Percentiles rank a stretch among this genome's conserved stretches.
phyloP scores from a whole-genome alignment of 53 echinoderm and acorn worm species.

The Temnopleurus reevesii region DNA sequence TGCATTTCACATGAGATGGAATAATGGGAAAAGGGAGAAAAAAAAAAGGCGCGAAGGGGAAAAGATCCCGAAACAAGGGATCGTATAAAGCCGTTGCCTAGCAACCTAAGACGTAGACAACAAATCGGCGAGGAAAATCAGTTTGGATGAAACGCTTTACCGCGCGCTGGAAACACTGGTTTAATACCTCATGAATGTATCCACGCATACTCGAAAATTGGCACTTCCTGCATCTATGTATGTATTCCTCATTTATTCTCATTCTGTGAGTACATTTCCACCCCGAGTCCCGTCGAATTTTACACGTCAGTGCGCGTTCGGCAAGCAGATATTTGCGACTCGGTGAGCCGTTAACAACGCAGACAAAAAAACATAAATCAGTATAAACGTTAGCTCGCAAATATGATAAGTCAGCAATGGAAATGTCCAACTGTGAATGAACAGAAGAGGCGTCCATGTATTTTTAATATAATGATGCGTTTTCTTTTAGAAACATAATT shows the following conservation, averaged over 20 bases:
- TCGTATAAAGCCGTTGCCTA: slow-evolving; percentile 20
- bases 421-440: too few species aligned
- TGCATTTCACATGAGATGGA: slow-evolving; percentile 7
- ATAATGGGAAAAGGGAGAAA: neutral
- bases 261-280: neutral
- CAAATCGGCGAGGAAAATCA: slow-evolving; percentile 32
- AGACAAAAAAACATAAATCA: neutral
- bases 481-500: too few species aligned
- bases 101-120: slow-evolving; percentile 49
- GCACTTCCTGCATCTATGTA: neutral
- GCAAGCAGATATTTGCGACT: neutral
- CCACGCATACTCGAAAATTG: neutral
- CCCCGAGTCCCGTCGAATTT: neutral
- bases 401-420: too few species aligned
- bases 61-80: slow-evolving; percentile 6
- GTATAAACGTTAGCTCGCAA: neutral
- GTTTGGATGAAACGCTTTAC: neutral
- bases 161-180: neutral
- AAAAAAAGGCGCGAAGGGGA: neutral
- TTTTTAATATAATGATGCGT: too few species aligned
- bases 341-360: neutral
- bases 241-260: neutral
- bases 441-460: too few species aligned
- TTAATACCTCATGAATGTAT: neutral
- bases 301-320: neutral